Percentiles rank a stretch among this genome's conserved stretches.
Evolutionary conservation across 2,888 invertebrate genomes (phyloP).

Genomic region (Erebia palarica): DNA sequence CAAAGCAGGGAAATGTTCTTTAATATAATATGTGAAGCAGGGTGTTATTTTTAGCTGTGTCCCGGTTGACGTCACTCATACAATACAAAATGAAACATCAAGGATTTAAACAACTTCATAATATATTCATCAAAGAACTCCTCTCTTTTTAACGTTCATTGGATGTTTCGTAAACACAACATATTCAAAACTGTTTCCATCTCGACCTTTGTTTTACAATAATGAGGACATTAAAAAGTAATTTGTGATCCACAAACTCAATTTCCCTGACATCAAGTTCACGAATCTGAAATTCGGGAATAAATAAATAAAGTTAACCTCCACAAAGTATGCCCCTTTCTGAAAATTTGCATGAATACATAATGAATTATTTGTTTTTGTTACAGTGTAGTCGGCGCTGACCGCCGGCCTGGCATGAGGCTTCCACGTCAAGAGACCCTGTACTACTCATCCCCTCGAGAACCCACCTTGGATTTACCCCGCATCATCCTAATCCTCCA

Average conservation of each 20-base stretch:
- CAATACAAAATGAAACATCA: no score
- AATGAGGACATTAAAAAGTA: conserved; percentile 8
- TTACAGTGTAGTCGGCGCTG: conserved; percentile 46
- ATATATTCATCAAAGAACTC: no score
- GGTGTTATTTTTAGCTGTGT: no score
- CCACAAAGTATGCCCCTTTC: conserved; percentile 1
- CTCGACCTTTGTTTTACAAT: neutral
- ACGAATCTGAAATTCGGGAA: conserved; percentile 7
- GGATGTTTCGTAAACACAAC: no score
- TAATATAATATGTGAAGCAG: no score
- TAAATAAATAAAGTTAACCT: neutral
- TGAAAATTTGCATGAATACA: conserved; percentile 18
- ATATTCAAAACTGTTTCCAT: neutral
- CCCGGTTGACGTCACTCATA: no score
- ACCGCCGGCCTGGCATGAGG: conserved; percentile 69
- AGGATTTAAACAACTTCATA: no score
- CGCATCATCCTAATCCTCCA: conserved; percentile 52
- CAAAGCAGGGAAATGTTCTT: no score
- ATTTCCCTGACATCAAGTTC: conserved; percentile 1
- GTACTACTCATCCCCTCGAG: conserved; percentile 65
- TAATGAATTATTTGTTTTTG: conserved; percentile 33
- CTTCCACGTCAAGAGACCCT: conserved; percentile 59
- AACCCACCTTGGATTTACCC: conserved; percentile 59
- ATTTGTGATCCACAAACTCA: neutral
- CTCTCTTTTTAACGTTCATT: no score